A percentile compares a stretch with the other conserved stretches of the same genome.
Evolutionary conservation across 2,888 invertebrate genomes (phyloP).

Genomic region (Oegoconia quadripuncta): DNA sequence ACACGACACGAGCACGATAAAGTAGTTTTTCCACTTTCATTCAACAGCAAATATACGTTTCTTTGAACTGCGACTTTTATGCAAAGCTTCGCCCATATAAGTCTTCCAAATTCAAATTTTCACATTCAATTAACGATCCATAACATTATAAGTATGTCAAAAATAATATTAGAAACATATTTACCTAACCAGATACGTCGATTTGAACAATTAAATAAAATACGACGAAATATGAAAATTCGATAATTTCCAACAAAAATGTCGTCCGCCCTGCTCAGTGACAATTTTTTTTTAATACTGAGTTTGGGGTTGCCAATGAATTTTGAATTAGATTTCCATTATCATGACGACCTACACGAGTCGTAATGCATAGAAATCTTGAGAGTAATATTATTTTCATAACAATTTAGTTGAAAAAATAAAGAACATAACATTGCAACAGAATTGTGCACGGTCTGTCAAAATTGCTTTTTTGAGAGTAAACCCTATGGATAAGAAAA

Average conservation of each 20-base stretch:
- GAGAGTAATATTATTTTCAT: too few relatives aligned
- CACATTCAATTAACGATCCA: neutral
- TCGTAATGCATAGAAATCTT: too few relatives aligned
- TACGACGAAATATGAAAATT: conserved; percentile 19
- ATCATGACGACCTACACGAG: too few relatives aligned
- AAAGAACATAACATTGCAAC: too few relatives aligned
- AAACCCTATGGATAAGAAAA: too few relatives aligned
- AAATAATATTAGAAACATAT: conserved; percentile 1
- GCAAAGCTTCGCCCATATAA: conserved; percentile 13
- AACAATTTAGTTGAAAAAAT: too few relatives aligned
- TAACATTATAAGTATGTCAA: neutral
- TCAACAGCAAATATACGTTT: conserved; percentile 33
- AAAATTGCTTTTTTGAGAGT: too few relatives aligned
- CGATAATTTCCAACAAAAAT: conserved; percentile 23
- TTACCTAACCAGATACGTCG: conserved; percentile 4
- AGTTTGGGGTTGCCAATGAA: conserved; percentile 25
- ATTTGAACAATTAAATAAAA: conserved; percentile 15
- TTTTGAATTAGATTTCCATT: too few relatives aligned
- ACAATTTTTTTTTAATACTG: conserved; percentile 31
- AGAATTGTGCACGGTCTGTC: too few relatives aligned
- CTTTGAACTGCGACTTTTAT: conserved; percentile 12
- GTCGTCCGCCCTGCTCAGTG: conserved; percentile 23
- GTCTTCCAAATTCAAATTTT: conserved; percentile 5
- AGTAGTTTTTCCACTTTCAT: conserved; percentile 56
- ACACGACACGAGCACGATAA: conserved; percentile 31